Evolutionary conservation across 2,888 invertebrate genomes (phyloP).

Genomic region (Hemistola chrysoprasaria): DNA sequence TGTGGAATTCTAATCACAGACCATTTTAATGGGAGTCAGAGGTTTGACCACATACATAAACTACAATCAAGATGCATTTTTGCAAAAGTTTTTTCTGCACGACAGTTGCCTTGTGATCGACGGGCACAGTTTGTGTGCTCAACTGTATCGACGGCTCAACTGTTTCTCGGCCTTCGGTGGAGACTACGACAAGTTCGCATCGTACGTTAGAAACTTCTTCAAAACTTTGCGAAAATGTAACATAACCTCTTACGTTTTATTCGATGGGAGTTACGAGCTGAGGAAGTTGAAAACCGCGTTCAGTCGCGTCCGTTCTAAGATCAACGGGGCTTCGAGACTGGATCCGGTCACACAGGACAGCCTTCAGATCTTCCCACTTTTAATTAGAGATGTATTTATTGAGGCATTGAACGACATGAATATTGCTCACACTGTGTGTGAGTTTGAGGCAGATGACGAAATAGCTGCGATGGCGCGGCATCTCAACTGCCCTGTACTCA

Average conservation of each 20-base stretch:
- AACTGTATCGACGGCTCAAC: constrained; percentile 84
- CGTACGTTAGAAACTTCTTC: constrained; percentile 85
- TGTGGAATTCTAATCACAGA: too few species aligned
- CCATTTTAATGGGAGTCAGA: constrained; percentile 92
- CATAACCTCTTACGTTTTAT: constrained; percentile 86
- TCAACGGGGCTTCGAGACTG: constrained; percentile 79
- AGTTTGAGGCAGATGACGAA: constrained; percentile 95
- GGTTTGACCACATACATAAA: constrained; percentile 92
- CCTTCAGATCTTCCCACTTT: constrained; percentile 86
- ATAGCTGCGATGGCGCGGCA: constrained; percentile 91
- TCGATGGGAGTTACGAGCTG: constrained; percentile 90
- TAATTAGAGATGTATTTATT: constrained; percentile 88
- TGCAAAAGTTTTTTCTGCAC: constrained; percentile 84
- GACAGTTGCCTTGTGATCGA: constrained; percentile 89
- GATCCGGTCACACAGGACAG: constrained; percentile 80
- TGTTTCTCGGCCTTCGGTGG: constrained; percentile 90
- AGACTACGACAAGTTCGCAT: constrained; percentile 90
- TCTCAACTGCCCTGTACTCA: constrained; percentile 92
- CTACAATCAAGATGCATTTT: constrained; percentile 83
- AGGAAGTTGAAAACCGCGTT: constrained; percentile 87
- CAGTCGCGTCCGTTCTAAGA: constrained; percentile 81
- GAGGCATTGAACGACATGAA: constrained; percentile 85
- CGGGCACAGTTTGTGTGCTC: constrained; percentile 89
- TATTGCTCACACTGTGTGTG: constrained; percentile 86
- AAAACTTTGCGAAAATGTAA: constrained; percentile 86